These are phyloP conservation scores for Antedon mediterranea DNA, from an alignment of 53 echinoderm and acorn worm species.

Conservation along the genomic window DNA sequence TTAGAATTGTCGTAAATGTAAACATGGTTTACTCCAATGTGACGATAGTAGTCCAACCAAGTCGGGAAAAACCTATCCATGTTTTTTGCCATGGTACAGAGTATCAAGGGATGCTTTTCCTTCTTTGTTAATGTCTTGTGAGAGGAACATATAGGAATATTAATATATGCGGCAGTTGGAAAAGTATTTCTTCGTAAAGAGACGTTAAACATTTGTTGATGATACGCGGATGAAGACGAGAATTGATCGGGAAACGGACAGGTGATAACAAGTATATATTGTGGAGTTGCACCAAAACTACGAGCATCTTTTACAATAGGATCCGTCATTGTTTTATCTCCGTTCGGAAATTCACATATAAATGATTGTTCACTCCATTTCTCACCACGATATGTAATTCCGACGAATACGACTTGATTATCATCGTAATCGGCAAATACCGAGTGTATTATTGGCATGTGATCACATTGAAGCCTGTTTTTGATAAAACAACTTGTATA, in stretches of 20 bases:
- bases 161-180: conserved; percentile 28
- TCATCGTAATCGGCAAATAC: conserved; percentile 40
- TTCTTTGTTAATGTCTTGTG: conserved; percentile 14
- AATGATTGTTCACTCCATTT: conserved; percentile 23
- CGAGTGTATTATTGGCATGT: conserved; percentile 64
- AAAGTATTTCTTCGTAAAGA: conserved; percentile 24
- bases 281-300: conserved; percentile 69
- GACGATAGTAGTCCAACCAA: conserved; percentile 62
- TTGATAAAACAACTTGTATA: conserved; percentile 55
- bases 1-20: conserved; percentile 81
- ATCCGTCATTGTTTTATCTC: conserved; percentile 18
- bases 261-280: conserved; percentile 54
- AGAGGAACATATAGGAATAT: conserved; percentile 44
- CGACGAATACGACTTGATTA: conserved; percentile 39
- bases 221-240: neutral
- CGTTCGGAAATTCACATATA: conserved; percentile 31
- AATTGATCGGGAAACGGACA: conserved; percentile 43
- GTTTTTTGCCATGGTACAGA: conserved; percentile 83
- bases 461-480: conserved; percentile 25
- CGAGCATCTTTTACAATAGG: conserved; percentile 43
- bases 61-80: conserved; percentile 58
- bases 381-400: conserved; percentile 20
- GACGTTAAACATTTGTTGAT: conserved; percentile 7
- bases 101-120: conserved; percentile 19
- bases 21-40: conserved; percentile 76